Base-by-base conservation (phyloP, 1,140 invertebrate species). In the Drosophila paulistorum region DNA sequence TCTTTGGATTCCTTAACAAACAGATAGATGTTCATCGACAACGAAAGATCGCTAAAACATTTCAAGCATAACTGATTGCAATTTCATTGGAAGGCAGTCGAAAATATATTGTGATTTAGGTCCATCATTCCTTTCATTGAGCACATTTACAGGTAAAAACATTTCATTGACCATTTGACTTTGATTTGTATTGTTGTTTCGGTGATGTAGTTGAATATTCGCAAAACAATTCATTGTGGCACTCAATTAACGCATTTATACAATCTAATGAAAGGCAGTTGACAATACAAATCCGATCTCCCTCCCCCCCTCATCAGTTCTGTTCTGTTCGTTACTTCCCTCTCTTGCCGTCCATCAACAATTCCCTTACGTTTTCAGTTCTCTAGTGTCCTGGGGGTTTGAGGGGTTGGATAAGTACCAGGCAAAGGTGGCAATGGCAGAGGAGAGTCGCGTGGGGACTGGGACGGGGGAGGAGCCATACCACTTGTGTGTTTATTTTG, bases 201-300 rank as follows among this genome's bases (percentile, higher is more conserved):
- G 70, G 23, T 39, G 20, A 30, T 30, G 37, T 58, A 7, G 51
- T 59, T 64, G 51, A 41, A 73, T 42, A 30, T 35, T 45, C 58
- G 30, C 61, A 78, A 30, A 74, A 84, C 76, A 81, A 74, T 80
- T 87, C 83, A 51, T 51, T 51, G 62, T 73, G 66, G 72, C 83
- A 83, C 83, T 87, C 84, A 87, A 87, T 87, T 87, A 87, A 87
- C 84, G 84, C 83, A 87, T 87, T 87, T 87, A 87, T 87, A 74
- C 45, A 82, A 65, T 71, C 83, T 69, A 83, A 74, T 79, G 75
- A 45, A 70, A 60, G 45, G 23, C 75, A 67, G 39, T 57, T 26
- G 54, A 26, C 54, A 57, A 57, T 33, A 57, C 65, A 58, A 59
- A 61, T 69, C 65, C 59, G 55, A 30, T 39, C 51, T 55, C 23